Evolutionary conservation across 2,888 invertebrate species (phyloP).

Genomic region (Acronicta leporina): DNA sequence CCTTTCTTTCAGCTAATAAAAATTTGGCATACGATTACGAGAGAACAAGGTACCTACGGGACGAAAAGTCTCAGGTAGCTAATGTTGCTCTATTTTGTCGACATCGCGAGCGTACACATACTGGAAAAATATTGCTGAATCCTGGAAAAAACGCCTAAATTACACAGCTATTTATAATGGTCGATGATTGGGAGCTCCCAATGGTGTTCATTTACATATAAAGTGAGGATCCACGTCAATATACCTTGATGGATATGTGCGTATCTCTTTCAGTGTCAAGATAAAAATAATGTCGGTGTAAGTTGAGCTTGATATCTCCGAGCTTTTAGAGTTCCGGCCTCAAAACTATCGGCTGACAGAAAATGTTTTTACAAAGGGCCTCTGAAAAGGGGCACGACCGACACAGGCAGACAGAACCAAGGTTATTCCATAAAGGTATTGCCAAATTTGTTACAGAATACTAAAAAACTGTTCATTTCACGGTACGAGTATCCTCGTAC

Average conservation of each 20-base stretch:
- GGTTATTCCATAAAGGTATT: constrained; percentile 21
- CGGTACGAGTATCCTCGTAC: constrained; percentile 46
- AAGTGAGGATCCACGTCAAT: constrained; percentile 51
- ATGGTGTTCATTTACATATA: constrained; percentile 59
- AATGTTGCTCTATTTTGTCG: constrained; percentile 13
- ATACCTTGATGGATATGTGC: constrained; percentile 50
- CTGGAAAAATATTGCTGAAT: constrained; percentile 34
- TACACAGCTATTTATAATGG: constrained; percentile 38
- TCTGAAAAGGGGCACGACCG: constrained; percentile 2
- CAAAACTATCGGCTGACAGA: too few species aligned
- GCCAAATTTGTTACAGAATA: constrained; percentile 26
- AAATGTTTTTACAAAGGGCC: too few species aligned
- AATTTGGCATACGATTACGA: constrained; percentile 38
- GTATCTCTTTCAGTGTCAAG: constrained; percentile 24
- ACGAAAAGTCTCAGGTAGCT: background rate
- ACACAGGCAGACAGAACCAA: constrained; percentile 7
- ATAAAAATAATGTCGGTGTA: constrained; percentile 14
- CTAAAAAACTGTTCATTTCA: constrained; percentile 42
- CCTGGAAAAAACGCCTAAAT: constrained; percentile 40
- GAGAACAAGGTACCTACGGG: constrained; percentile 30
- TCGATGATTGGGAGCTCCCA: constrained; percentile 33
- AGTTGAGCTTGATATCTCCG: background rate
- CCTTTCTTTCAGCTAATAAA: constrained; percentile 56
- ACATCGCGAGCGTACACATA: constrained; percentile 15
- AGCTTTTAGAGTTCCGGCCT: background rate